phyloP scores from a whole-genome alignment of 2,888 invertebrate species.

The Cosmia trapezina region DNA sequence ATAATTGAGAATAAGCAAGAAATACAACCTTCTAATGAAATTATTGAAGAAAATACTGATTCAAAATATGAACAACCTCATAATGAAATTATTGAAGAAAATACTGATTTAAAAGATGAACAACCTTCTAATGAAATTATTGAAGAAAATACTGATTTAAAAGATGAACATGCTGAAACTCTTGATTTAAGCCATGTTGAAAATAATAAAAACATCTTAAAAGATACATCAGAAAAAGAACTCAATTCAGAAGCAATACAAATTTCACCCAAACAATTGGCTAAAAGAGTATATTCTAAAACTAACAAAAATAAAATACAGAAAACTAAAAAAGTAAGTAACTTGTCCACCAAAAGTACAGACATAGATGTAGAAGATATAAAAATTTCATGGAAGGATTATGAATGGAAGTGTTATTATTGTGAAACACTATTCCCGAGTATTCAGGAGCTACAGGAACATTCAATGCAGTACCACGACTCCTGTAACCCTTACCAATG shows the following conservation, averaged over 20 bases:
- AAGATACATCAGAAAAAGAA: neutral
- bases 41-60: conserved; percentile 8
- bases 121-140: neutral
- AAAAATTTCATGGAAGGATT: conserved; percentile 79
- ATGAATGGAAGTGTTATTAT: conserved; percentile 77
- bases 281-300: neutral
- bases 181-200: neutral
- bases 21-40: neutral
- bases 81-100: no score
- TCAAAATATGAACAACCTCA: no score
- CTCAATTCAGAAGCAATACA: neutral
- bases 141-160: conserved; percentile 7
- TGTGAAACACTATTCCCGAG: conserved; percentile 77
- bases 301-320: neutral
- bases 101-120: conserved; percentile 5
- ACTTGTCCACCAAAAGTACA: conserved; percentile 23
- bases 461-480: conserved; percentile 91
- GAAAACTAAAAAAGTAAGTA: neutral
- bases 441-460: conserved; percentile 85
- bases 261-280: neutral
- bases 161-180: neutral
- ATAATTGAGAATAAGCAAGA: neutral
- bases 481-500: conserved; percentile 91
- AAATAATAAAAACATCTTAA: neutral
- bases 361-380: conserved; percentile 67